Evolutionary conservation across 2,888 invertebrate genomes (phyloP), one percentile per base, ranked within the genome.

Genomic region (Blastobasis lacticolella): DNA sequence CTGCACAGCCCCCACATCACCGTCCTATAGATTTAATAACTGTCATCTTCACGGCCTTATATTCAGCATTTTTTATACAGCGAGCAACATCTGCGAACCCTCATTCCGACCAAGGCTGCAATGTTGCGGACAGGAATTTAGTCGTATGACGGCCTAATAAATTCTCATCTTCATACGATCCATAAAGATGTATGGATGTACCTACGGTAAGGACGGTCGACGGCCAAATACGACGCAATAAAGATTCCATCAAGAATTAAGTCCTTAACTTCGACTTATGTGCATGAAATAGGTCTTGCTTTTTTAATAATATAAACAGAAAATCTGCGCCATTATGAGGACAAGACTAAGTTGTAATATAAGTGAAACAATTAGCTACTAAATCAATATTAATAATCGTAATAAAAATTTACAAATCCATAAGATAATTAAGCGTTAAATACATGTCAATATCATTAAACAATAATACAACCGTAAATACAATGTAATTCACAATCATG

Each of bases 141-240:
- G 73, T 66, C 64, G 71, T 77, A 79, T 78, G 78, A 78, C 77
- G 74, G 64, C 64, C 75, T 76, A 77, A 80, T 79, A 80, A 80
- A 78, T 78, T 79, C 69, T 60, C 66, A 66, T 62, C 65, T 66
- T 62, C 74, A 71, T 74, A 77, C 76, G 73, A 78, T 74, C 75
- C 76, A 79, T 81, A 81, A 79, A 79, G 69, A 68, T 23, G 23
- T 66, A 56, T 57, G 61, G 54, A 62, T 56, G 48, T 57, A 50
- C 52, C 54, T 55, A 56, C 59, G 46, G 42, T 42, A 10, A 41
- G 38, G 57, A 60, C 56, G 54, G 56, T 53, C 60, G 59, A 56
- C 54, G 53, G 49, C 55, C 60, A 56, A 54, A 64, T 64, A 64
- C 60, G 57, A 61, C 60, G 63, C 64, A 60, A 67, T 67, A 64